These are phyloP conservation scores for Camarhynchus parvulus DNA, from an alignment of 2,113 vertebrate genomes.

Conservation along the genomic window DNA sequence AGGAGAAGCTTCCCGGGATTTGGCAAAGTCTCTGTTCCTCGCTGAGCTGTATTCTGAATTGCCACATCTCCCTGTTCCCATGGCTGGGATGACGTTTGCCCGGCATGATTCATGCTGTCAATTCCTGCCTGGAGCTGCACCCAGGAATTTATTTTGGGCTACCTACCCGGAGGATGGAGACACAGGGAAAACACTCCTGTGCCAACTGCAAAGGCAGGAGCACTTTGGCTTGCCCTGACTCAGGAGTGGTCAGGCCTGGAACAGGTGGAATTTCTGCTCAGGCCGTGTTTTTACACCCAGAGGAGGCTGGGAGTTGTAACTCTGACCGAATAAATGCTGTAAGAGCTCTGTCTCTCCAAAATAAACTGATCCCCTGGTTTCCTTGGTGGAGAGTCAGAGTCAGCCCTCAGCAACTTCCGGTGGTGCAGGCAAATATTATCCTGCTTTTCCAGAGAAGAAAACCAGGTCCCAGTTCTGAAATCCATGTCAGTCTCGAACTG, in stretches of 20 bases:
- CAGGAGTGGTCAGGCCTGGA: not conserved
- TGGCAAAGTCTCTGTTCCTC: not conserved
- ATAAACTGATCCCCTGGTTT: not conserved
- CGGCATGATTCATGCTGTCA: conserved; percentile 48
- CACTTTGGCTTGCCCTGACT: not conserved
- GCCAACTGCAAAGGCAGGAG: not conserved
- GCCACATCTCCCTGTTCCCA: not conserved
- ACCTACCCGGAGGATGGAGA: not conserved
- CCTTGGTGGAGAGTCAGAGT: not conserved
- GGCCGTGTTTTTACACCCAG: fast-evolving
- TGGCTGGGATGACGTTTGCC: conserved; percentile 27
- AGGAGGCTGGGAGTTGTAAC: not conserved
- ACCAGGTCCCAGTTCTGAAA: not conserved
- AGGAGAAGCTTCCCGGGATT: not conserved
- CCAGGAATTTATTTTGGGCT: conserved; percentile 35
- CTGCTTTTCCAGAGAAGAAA: not conserved
- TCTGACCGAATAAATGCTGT: not conserved
- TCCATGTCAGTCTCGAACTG: not conserved
- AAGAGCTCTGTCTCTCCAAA: not conserved
- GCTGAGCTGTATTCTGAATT: not conserved
- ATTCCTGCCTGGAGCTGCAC: not conserved
- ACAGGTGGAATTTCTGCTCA: not conserved
- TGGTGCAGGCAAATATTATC: not conserved
- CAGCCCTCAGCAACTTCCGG: not conserved
- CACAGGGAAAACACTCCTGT: not conserved